Percentiles rank a stretch among this genome's conserved stretches.
These are phyloP conservation scores for Rallus crepitans DNA, from an alignment of 2,797 vertebrate species.

Conservation along the genomic window DNA sequence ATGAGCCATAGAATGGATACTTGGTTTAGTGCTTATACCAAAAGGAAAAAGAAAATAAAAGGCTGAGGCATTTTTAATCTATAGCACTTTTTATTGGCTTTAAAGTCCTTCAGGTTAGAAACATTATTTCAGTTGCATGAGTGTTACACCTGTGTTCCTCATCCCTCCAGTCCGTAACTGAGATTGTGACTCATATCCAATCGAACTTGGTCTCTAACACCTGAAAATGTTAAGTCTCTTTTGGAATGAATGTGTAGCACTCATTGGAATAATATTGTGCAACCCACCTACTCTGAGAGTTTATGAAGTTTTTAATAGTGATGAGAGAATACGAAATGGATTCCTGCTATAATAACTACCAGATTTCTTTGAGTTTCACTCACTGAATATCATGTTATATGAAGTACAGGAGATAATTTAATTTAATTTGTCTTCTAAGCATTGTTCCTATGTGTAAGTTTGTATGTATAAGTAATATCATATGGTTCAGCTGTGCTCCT, in stretches of 20 bases:
- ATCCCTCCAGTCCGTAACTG: background rate
- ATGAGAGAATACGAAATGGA: background rate
- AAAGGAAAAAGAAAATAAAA: background rate
- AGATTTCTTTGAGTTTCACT: background rate
- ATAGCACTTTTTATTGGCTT: background rate
- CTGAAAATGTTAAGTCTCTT: background rate
- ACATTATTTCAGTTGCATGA: background rate
- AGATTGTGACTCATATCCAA: background rate
- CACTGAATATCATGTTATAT: background rate
- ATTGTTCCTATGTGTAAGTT: background rate
- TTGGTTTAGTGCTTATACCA: background rate
- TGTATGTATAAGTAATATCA: background rate
- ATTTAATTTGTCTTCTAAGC: slow-evolving; percentile 6
- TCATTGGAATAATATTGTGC: background rate
- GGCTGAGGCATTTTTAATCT: background rate
- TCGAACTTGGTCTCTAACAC: background rate
- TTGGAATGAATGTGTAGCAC: background rate
- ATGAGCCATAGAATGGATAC: background rate
- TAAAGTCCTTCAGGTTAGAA: background rate
- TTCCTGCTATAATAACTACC: background rate
- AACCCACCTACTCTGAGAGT: background rate
- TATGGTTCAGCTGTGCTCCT: slow-evolving; percentile 1
- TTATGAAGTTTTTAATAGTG: background rate
- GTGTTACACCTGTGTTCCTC: background rate
- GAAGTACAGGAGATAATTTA: background rate